Evolutionary conservation across 2,888 invertebrate genomes (phyloP).

Genomic region (Hirudinaria manillensis): DNA sequence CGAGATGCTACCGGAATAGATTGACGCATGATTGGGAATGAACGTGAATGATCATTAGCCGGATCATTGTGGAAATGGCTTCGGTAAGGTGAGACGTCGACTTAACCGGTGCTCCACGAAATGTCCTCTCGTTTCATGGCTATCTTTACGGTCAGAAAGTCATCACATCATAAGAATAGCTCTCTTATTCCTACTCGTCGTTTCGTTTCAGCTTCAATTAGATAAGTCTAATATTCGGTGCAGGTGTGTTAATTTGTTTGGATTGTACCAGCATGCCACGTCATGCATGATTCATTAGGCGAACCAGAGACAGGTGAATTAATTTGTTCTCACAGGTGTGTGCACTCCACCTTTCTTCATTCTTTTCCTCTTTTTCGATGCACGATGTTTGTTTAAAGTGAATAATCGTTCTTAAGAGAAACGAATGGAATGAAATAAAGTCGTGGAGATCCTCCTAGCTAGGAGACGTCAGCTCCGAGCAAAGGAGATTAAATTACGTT

Average conservation of each 20-base stretch:
- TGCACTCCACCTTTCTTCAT: slow-evolving; percentile 4
- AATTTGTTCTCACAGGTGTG: slow-evolving; percentile 12
- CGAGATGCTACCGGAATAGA: too few relatives aligned
- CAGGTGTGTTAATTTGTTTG: slow-evolving; percentile 10
- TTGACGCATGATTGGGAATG: too few relatives aligned
- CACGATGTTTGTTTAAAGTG: not conserved
- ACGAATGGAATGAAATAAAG: slow-evolving; percentile 5
- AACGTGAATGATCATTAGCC: too few relatives aligned
- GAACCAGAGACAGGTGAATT: slow-evolving; percentile 8
- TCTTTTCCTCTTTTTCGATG: not conserved
- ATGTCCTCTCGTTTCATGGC: too few relatives aligned
- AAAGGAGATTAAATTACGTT: slow-evolving; percentile 1
- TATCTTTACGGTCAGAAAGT: too few relatives aligned
- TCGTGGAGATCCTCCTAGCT: not conserved
- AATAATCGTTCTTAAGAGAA: not conserved
- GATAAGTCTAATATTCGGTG: too few relatives aligned
- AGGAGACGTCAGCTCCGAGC: not conserved
- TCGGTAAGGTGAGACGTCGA: too few relatives aligned
- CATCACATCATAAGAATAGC: too few relatives aligned
- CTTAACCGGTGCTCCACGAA: too few relatives aligned
- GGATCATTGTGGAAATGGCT: too few relatives aligned
- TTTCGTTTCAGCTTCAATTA: too few relatives aligned
- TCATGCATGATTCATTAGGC: slow-evolving; percentile 11
- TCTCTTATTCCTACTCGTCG: too few relatives aligned
- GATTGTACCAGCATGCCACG: not conserved